Percentiles rank a stretch among this genome's conserved stretches.
These are phyloP conservation scores for Elachura formosa DNA, from an alignment of 2,113 vertebrate species.

Conservation along the genomic window DNA sequence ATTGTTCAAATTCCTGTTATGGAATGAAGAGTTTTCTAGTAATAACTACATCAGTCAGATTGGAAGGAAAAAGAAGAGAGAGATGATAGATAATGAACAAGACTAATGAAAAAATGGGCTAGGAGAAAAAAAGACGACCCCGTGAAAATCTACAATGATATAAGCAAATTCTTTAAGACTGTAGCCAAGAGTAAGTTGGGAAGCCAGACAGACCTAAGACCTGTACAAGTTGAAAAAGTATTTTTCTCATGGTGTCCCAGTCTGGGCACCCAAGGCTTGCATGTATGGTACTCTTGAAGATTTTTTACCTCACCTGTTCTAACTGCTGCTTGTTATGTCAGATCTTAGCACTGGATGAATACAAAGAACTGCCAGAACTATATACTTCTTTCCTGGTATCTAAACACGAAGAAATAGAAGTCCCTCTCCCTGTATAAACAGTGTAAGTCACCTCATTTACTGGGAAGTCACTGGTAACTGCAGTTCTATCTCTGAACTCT, in stretches of 20 bases:
- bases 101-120: conserved; percentile 1
- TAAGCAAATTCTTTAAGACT: not conserved
- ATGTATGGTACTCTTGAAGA: not conserved
- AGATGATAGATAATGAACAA: not conserved
- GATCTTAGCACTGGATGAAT: not conserved
- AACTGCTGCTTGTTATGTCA: not conserved
- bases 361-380: not conserved
- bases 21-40: not conserved
- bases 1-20: conserved; percentile 2
- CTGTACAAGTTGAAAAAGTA: not conserved
- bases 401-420: not conserved
- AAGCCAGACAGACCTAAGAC: not conserved
- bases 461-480: not conserved
- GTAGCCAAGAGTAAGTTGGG: not conserved
- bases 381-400: not conserved
- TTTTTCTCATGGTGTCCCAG: not conserved
- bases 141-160: not conserved
- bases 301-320: not conserved
- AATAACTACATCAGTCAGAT: not conserved
- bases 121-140: not conserved
- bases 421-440: not conserved
- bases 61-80: not conserved
- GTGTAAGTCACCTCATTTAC: not conserved
- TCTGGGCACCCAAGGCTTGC: not conserved
- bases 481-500: not conserved